A percentile compares a stretch with the other conserved stretches of the same genome.
Evolutionary conservation across 2,113 vertebrate species (phyloP).

Genomic region (Okapia johnstoni): DNA sequence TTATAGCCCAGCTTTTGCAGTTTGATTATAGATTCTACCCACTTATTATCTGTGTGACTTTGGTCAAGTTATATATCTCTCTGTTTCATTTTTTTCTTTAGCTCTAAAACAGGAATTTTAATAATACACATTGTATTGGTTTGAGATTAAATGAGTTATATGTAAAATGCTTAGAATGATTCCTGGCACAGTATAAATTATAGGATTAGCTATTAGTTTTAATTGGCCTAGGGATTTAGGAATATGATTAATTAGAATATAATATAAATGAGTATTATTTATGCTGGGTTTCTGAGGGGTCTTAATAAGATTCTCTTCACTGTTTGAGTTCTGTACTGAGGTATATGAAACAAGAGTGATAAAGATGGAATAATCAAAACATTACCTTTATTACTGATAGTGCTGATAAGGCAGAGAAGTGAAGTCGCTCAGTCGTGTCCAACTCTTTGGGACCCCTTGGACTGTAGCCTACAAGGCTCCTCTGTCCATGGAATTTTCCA

Average conservation of each 20-base stretch:
- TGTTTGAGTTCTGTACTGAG: neutral
- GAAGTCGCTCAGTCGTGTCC: no score
- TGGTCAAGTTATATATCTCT: neutral
- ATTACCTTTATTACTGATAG: neutral
- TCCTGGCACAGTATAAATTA: neutral
- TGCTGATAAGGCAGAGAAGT: neutral
- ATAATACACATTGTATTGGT: neutral
- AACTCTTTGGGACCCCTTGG: no score
- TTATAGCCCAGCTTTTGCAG: neutral
- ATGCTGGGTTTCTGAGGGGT: neutral
- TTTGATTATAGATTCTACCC: neutral
- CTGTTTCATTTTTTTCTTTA: constrained; percentile 5
- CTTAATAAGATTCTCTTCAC: neutral
- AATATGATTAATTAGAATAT: neutral
- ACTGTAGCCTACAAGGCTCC: no score
- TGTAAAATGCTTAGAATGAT: neutral
- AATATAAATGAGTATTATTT: neutral
- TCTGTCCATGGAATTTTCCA: no score
- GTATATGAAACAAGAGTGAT: neutral
- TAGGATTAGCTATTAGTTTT: neutral
- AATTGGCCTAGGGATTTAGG: neutral
- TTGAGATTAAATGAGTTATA: neutral
- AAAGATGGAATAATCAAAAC: neutral
- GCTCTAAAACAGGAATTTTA: neutral
- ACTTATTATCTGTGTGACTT: neutral